phyloP scores from a whole-genome alignment of 2,797 vertebrate species.

The Lacerta viridis region DNA sequence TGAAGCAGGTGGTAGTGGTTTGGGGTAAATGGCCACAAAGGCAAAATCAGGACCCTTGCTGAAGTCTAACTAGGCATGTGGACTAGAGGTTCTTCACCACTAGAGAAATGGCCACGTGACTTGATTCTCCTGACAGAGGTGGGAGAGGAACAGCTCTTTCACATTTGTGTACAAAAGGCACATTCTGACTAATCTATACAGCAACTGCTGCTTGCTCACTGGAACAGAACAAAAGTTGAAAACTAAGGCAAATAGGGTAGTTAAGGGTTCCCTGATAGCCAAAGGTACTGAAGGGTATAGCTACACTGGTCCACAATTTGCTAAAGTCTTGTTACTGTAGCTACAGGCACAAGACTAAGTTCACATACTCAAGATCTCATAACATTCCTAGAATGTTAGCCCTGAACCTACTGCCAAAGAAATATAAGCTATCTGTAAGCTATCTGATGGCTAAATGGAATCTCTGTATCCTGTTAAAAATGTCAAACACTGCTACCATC shows the following conservation, averaged over 20 bases:
- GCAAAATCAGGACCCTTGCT: no score
- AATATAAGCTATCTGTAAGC: not conserved
- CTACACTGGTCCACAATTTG: not conserved
- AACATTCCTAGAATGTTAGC: not conserved
- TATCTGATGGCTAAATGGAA: not conserved
- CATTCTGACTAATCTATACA: not conserved
- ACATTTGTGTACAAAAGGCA: not conserved
- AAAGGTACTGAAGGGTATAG: not conserved
- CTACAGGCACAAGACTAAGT: not conserved
- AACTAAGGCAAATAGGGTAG: not conserved
- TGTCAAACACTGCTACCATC: not conserved
- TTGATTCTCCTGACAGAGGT: not conserved
- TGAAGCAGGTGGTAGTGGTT: no score
- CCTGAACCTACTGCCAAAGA: not conserved
- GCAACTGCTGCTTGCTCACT: not conserved
- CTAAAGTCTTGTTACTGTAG: not conserved
- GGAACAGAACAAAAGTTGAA: not conserved
- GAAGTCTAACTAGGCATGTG: no score
- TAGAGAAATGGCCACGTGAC: not conserved
- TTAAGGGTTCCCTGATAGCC: not conserved
- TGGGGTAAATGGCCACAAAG: no score
- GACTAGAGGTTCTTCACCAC: no score
- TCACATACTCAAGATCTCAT: not conserved
- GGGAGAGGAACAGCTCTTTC: not conserved
- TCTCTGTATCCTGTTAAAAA: not conserved